Base-by-base conservation (phyloP, 2,797 vertebrate genomes). In the Parotocinclus haroldoi region DNA sequence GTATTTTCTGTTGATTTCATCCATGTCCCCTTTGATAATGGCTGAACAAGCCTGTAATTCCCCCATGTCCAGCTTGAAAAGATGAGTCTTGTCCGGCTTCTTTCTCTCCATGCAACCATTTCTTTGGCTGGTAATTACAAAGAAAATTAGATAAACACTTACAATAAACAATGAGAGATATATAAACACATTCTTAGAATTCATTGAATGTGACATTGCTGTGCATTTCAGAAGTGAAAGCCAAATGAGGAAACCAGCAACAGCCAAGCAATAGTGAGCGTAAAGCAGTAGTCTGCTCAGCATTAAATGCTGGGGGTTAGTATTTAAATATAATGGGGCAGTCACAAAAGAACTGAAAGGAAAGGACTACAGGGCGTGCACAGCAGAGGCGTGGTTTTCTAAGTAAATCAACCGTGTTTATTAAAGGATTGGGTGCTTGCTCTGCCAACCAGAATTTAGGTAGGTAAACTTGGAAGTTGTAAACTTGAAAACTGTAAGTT, bases 21-120 rank as follows among this genome's bases (percentile, higher is more conserved):
- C 50, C 0, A 10, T 3, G 13, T 92, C 77, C 46, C 90, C 92
- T 7, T 3, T 63, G 53, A 84, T 81, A 69, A 95, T 60, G 14
- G 77, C 79, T 0, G 68, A 85, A 69, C 89, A 91, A 57, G 78
- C 88, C 12, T 86, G 79, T 36, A 86, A 54, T 52, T 84, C 88
- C 7, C 2, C 10, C 7, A 14, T 45, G 13, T 84, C 70, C 48
- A 76, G 68, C 58, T 56, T n/a, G 5, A 75, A 76, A 9, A 74
- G 48, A 13, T 68, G 52, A 8, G 7, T 18, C 1, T 39, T 18
- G 13, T 55, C 27, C 2, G 1, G 3, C 1, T n/a, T 10, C 6
- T 19, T 0, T 1, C 44, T 55, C 4, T 53, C 1, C 13, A 36
- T 12, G 62, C 39, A 76, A 19, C 3, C 4, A 10, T 46, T 44